phyloP scores from a whole-genome alignment of 2,113 vertebrate species.

The Chaenogobius annularis region DNA sequence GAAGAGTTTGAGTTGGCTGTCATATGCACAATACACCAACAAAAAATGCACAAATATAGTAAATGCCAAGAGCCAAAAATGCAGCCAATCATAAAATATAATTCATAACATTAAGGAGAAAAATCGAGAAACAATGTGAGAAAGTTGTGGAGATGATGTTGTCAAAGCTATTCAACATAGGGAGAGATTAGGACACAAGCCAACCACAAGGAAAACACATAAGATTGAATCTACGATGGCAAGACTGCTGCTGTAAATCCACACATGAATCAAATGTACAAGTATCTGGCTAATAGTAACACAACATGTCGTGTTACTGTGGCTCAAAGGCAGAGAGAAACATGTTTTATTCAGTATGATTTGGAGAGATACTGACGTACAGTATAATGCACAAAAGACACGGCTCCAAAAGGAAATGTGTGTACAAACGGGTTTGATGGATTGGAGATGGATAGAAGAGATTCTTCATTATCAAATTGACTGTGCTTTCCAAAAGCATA shows the following conservation, averaged over 20 bases:
- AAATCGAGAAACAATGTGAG: too few relatives aligned
- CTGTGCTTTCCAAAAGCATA: conserved; percentile 15
- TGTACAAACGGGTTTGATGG: conserved; percentile 20
- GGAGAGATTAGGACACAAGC: background rate
- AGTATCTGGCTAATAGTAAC: background rate
- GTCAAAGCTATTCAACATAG: background rate
- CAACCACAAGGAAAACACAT: background rate
- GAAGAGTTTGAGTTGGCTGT: background rate
- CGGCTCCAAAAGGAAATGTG: conserved; percentile 9
- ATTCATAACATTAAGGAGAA: too few relatives aligned
- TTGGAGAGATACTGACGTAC: background rate
- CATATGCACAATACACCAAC: background rate
- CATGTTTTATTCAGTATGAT: background rate
- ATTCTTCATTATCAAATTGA: conserved; percentile 22
- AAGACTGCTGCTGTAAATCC: background rate
- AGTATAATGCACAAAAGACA: background rate
- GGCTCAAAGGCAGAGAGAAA: background rate
- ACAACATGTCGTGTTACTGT: background rate
- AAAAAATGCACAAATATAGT: background rate
- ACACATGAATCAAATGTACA: background rate
- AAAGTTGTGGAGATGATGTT: background rate
- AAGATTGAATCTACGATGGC: background rate
- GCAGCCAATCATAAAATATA: too few relatives aligned
- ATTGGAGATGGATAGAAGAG: conserved; percentile 12
- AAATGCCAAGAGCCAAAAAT: too few relatives aligned